These are phyloP conservation scores for Limnephilus rhombicus DNA, from an alignment of 2,888 invertebrate genomes.

Conservation along the genomic window DNA sequence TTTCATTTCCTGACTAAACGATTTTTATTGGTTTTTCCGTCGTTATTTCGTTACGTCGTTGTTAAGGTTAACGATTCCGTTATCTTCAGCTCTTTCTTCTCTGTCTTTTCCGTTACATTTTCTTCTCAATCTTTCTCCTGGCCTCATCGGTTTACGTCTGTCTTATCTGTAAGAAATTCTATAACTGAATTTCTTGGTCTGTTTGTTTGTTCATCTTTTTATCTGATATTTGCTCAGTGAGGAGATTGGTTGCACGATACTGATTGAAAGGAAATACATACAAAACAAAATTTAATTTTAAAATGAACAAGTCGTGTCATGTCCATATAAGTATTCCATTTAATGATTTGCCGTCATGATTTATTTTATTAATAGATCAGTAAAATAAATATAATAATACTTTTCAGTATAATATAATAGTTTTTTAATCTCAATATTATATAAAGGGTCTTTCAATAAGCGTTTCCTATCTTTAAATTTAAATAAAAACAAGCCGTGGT, in stretches of 20 bases:
- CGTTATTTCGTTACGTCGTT: conserved; percentile 60
- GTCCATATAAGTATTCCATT: neutral
- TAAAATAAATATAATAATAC: too few relatives aligned
- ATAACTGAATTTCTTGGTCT: conserved; percentile 41
- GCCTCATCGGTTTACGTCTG: conserved; percentile 79
- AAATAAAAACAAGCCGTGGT: too few relatives aligned
- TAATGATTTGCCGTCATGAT: neutral
- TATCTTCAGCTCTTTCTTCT: neutral
- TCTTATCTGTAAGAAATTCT: conserved; percentile 68
- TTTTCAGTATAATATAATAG: too few relatives aligned
- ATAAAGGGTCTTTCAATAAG: too few relatives aligned
- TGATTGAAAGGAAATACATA: conserved; percentile 1
- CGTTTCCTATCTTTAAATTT: too few relatives aligned
- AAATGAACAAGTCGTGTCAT: neutral
- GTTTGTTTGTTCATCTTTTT: conserved; percentile 21
- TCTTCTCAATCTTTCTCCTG: conserved; percentile 68
- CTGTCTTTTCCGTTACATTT: neutral
- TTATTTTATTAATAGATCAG: neutral
- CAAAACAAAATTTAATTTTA: neutral
- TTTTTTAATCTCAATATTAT: too few relatives aligned
- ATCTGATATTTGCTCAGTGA: neutral
- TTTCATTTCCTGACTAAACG: conserved; percentile 79
- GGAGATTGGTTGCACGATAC: neutral
- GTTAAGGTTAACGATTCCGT: conserved; percentile 50
- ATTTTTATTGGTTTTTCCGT: conserved; percentile 76